Evolutionary conservation across 1,140 invertebrate species (phyloP), one percentile per base, ranked within the genome.

Genomic region (Bombus consobrinus): DNA sequence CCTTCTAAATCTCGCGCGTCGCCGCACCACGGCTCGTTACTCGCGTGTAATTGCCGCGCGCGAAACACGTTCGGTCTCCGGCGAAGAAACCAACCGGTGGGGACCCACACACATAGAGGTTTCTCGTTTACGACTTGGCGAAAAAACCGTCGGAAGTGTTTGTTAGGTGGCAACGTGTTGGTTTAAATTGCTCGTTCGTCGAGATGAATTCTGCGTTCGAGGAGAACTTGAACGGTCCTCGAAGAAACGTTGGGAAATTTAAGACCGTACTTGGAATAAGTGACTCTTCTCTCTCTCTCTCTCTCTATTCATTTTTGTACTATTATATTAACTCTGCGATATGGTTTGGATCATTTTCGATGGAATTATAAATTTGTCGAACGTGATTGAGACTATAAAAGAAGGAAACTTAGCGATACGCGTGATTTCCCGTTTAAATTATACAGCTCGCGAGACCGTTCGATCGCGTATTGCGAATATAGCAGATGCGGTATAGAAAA

Each of bases 1-100:
- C 22, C 83, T 72, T 69, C 66, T 80, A 85, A 85, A 80, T 80
- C 83, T 79, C 66, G 64, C 47, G 76, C 43, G 64, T 64, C 66
- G 75, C 59, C 32, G 37, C 47, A 10, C 25, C 41, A 39, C 64
- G 22, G 75, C 47, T 84, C 74, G 82, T 78, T 84, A 71, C 82
- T 62, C 75, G 83, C 75, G 75, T 47, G 83, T 84, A 84, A 84
- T 84, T 84, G 75, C 34, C 68, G 68, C 34, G 75, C 34, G 75
- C 25, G 59, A 39, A 74, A 25, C 47, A 15, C 47, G 15, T 47
- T 53, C 41, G 6, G n/a, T 59, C 68, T 9, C 22, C 18, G 18
- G 5, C 28, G 28, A 22, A 57, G 75, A 62, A 32, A 41, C 25
- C 6, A 22, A 28, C 34, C 5, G 25, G 5, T 6, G 12, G 5